phyloP scores from a whole-genome alignment of 2,797 vertebrate species.

The Gobio occitaniae region DNA sequence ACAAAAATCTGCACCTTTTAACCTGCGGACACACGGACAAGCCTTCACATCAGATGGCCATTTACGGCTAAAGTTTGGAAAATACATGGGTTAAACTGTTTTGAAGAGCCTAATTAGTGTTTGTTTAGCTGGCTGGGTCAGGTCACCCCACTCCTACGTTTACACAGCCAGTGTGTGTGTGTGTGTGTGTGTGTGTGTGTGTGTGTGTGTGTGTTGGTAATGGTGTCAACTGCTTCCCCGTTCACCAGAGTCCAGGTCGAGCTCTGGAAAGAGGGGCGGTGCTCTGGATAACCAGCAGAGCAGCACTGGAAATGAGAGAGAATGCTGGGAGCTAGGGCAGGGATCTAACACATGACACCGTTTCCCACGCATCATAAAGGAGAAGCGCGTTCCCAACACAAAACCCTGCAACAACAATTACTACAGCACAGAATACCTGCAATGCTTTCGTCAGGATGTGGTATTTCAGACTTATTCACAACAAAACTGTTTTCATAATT shows the following conservation, averaged over 20 bases:
- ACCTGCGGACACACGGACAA: neutral
- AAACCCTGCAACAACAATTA: slow-evolving; percentile 2
- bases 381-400: slow-evolving; percentile 51
- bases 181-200: slow-evolving; percentile 22
- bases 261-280: neutral
- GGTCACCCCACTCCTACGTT: slow-evolving; percentile 40
- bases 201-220: slow-evolving; percentile 39
- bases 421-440: neutral
- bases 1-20: slow-evolving; percentile 8
- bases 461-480: slow-evolving; percentile 20
- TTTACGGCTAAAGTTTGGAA: neutral
- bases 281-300: slow-evolving; percentile 27
- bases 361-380: slow-evolving; percentile 50
- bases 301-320: slow-evolving; percentile 43
- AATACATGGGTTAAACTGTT: neutral
- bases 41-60: neutral
- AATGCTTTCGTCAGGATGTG: neutral
- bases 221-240: slow-evolving; percentile 31
- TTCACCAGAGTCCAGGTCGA: slow-evolving; percentile 13
- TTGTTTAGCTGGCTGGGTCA: slow-evolving; percentile 51
- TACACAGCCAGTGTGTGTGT: slow-evolving; percentile 41
- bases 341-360: slow-evolving; percentile 48
- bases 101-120: slow-evolving; percentile 29
- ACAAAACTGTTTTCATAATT: slow-evolving; percentile 6
- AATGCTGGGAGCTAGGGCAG: slow-evolving; percentile 58